A percentile compares a stretch with the other conserved stretches of the same genome.
Evolutionary conservation across 30 jellyfish, hydroid and myxozoan genomes (phyloP).

Genomic region (Rhopilema esculentum): DNA sequence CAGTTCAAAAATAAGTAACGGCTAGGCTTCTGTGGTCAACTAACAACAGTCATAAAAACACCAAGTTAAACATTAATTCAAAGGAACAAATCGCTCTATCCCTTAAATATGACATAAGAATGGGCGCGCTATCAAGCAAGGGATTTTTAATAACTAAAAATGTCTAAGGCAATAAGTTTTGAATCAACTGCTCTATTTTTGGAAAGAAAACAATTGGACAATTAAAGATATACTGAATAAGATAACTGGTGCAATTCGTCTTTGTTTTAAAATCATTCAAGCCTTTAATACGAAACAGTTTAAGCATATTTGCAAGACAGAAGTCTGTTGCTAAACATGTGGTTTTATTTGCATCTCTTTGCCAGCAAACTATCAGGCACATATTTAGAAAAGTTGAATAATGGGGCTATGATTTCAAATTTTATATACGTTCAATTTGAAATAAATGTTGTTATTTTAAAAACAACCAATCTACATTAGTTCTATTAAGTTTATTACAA

Average conservation of each 20-base stretch:
- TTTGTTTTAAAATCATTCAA: not conserved
- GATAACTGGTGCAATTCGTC: not conserved
- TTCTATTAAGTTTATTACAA: too few species aligned
- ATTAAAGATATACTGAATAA: not conserved
- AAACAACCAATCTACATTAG: too few species aligned
- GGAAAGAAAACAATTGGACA: not conserved
- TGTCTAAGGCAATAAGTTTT: not conserved
- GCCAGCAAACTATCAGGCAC: too few species aligned
- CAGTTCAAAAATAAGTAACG: not conserved
- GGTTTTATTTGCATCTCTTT: too few species aligned
- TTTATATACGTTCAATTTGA: too few species aligned
- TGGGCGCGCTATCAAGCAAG: not conserved
- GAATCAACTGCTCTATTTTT: not conserved
- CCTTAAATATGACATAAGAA: not conserved
- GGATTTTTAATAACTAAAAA: not conserved
- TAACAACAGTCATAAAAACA: not conserved
- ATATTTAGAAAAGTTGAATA: too few species aligned
- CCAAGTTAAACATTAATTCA: not conserved
- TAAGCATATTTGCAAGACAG: too few species aligned
- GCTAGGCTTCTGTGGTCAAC: not conserved
- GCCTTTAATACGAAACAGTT: too few species aligned
- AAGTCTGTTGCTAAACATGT: too few species aligned
- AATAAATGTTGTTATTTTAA: too few species aligned
- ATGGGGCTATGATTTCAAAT: too few species aligned
- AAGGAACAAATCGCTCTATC: not conserved